Evolutionary conservation across 2,113 vertebrate genomes (phyloP).

Genomic region (Podarcis muralis): DNA sequence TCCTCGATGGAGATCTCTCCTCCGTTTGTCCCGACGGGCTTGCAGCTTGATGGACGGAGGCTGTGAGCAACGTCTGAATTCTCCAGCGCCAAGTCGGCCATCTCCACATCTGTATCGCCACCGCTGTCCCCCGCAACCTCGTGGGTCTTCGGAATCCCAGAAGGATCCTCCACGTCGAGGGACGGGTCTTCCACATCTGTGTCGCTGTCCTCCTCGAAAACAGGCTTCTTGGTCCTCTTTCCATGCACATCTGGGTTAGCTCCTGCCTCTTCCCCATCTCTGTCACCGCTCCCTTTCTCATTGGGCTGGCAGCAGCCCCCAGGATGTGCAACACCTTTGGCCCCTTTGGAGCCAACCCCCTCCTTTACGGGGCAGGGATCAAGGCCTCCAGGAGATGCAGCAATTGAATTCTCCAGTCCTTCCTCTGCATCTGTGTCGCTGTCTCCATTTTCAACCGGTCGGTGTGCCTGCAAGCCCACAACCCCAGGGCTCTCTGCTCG

Average conservation of each 20-base stretch:
- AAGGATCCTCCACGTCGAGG: neutral
- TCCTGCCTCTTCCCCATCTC: conserved; percentile 19
- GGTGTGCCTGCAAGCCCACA: neutral
- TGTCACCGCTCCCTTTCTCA: conserved; percentile 34
- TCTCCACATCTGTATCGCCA: neutral
- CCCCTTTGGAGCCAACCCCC: neutral
- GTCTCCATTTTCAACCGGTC: neutral
- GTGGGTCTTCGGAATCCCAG: neutral
- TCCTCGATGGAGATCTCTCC: conserved; percentile 8
- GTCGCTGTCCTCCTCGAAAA: conserved; percentile 20
- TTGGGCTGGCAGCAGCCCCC: neutral
- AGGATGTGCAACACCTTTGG: neutral
- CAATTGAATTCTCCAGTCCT: neutral
- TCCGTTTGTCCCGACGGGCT: conserved; percentile 14
- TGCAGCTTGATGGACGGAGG: neutral
- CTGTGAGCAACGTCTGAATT: conserved; percentile 3
- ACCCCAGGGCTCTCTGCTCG: neutral
- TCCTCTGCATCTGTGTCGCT: neutral
- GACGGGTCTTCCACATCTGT: conserved; percentile 43
- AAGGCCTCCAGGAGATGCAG: neutral
- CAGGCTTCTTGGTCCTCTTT: neutral
- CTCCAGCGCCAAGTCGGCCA: neutral
- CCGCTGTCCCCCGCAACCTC: neutral
- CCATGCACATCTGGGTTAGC: neutral
- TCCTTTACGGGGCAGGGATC: neutral